These are phyloP conservation scores for Sebastes umbrosus DNA, from an alignment of 2,797 vertebrate species.

Conservation along the genomic window DNA sequence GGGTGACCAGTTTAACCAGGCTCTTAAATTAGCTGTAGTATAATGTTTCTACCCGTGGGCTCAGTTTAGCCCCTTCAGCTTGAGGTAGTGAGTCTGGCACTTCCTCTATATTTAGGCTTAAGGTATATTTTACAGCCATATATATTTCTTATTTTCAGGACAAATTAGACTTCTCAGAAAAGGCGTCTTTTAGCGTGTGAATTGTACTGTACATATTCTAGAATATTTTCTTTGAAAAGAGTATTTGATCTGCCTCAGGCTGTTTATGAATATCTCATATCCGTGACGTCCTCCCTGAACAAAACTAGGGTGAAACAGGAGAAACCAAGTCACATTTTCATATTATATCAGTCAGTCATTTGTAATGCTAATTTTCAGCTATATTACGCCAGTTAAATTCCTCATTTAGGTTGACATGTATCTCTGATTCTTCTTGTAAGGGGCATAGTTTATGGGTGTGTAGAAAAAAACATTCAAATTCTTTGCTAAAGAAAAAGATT, in stretches of 20 bases:
- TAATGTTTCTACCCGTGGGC: conserved; percentile 25
- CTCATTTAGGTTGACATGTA: neutral
- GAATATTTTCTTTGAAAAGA: neutral
- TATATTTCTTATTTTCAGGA: neutral
- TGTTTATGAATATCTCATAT: neutral
- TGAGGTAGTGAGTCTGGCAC: neutral
- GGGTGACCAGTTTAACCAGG: neutral
- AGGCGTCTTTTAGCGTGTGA: no score
- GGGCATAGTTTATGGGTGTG: neutral
- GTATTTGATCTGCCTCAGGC: neutral
- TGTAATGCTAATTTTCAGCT: neutral
- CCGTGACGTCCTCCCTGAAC: neutral
- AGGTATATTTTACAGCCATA: neutral
- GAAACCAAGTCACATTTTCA: neutral
- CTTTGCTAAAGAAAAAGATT: neutral
- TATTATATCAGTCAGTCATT: neutral
- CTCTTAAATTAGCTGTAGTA: conserved; percentile 47
- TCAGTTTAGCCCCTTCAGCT: neutral
- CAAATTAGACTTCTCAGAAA: neutral
- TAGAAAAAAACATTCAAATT: neutral
- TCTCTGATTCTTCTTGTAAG: neutral
- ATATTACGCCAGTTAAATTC: neutral
- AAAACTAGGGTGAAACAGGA: neutral
- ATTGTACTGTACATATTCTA: neutral
- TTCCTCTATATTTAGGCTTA: neutral